phyloP scores from a whole-genome alignment of 2,888 invertebrate genomes.

The Parapristionchus giblindavisi region DNA sequence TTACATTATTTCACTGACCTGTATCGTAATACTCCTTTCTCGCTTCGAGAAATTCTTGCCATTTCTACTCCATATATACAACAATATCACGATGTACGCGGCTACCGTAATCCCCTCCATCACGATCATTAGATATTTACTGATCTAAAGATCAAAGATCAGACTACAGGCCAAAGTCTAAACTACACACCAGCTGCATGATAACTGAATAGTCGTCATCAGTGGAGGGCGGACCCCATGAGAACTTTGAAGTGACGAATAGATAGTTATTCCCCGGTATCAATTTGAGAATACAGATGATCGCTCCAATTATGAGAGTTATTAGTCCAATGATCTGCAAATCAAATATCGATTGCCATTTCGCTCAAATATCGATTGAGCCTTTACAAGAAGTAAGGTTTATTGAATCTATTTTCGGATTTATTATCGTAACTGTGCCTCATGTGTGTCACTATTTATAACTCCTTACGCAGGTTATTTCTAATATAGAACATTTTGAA shows the following conservation, averaged over 20 bases:
- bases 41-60: conserved; percentile 28
- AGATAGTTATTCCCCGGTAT: conserved; percentile 18
- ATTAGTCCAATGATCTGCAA: conserved; percentile 2
- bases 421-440: no score
- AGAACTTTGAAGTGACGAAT: background rate
- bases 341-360: no score
- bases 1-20: no score
- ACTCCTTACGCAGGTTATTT: no score
- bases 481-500: no score
- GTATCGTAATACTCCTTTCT: conserved; percentile 26
- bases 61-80: conserved; percentile 19
- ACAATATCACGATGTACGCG: background rate
- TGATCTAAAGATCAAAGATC: background rate
- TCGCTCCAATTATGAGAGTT: background rate
- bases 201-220: background rate
- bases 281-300: conserved; percentile 5
- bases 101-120: conserved; percentile 19
- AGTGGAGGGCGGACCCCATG: conserved; percentile 1
- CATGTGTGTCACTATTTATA: no score
- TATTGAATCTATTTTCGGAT: no score
- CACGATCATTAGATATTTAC: conserved; percentile 17
- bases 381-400: no score
- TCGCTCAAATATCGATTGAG: no score
- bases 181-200: conserved; percentile 19
- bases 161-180: no score